phyloP scores from a whole-genome alignment of 2,113 vertebrate genomes.

The Hucho hucho region DNA sequence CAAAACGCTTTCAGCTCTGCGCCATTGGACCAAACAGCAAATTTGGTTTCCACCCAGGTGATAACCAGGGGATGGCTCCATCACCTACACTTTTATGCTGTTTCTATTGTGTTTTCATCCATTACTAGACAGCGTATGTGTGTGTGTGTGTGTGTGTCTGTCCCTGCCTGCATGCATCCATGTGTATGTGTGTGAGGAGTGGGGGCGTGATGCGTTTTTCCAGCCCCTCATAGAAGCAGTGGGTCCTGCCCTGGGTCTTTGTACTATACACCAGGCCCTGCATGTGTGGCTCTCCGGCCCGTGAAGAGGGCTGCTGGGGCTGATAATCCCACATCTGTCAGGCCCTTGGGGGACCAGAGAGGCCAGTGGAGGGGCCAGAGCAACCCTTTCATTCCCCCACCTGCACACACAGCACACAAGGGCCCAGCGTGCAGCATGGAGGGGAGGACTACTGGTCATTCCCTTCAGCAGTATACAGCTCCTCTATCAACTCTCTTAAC shows the following conservation, averaged over 20 bases:
- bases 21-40: conserved; percentile 57
- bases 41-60: conserved; percentile 63
- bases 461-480: background rate
- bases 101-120: conserved; percentile 34
- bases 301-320: conserved; percentile 41
- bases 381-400: conserved; percentile 17
- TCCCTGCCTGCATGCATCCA: background rate
- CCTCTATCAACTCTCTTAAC: background rate
- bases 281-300: conserved; percentile 20
- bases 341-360: conserved; percentile 21
- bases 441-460: background rate
- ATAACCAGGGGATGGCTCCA: conserved; percentile 49
- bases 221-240: conserved; percentile 6
- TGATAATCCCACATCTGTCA: conserved; percentile 51
- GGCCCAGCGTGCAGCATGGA: too few species aligned
- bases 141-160: background rate
- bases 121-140: conserved; percentile 12
- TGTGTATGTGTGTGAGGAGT: background rate
- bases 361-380: background rate
- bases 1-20: conserved; percentile 41
- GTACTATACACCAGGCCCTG: conserved; percentile 13
- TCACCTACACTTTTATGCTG: conserved; percentile 32
- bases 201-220: conserved; percentile 7
- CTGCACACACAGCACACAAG: conserved; percentile 29
- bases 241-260: conserved; percentile 11